phyloP scores from a whole-genome alignment of 2,113 vertebrate genomes.

The Puma concolor region DNA sequence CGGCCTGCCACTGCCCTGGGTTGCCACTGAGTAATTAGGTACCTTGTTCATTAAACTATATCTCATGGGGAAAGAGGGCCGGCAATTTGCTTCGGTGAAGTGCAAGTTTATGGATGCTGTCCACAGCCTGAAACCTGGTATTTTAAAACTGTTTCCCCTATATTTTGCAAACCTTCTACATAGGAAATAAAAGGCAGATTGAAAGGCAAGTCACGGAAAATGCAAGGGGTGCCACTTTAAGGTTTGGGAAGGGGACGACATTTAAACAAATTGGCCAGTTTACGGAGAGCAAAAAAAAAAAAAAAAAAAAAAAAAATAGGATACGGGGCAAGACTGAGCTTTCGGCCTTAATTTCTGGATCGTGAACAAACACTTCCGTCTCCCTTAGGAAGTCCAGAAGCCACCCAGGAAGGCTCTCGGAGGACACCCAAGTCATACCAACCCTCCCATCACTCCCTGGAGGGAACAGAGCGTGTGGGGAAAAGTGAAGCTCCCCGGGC shows the following conservation, averaged over 20 bases:
- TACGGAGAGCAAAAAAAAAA: background rate
- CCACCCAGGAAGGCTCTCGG: background rate
- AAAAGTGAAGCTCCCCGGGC: conserved; percentile 12
- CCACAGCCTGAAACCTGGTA: background rate
- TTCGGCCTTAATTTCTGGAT: background rate
- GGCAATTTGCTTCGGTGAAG: conserved; percentile 41
- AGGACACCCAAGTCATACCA: background rate
- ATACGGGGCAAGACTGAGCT: background rate
- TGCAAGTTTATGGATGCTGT: background rate
- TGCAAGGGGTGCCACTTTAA: background rate
- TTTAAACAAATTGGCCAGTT: conserved; percentile 36
- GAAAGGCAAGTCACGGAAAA: background rate
- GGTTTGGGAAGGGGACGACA: background rate
- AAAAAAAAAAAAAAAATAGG: background rate
- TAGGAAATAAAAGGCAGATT: background rate
- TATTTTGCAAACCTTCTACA: background rate
- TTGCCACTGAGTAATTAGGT: background rate
- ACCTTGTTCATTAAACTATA: background rate
- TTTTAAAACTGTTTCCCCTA: background rate
- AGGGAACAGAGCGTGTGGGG: background rate
- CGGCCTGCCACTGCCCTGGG: background rate
- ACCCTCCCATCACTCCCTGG: background rate
- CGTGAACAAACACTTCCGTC: background rate
- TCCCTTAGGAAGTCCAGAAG: background rate
- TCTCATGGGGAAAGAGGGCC: conserved; percentile 9